phyloP scores from a whole-genome alignment of 2,797 vertebrate species.

The Lutjanus campechanus region DNA sequence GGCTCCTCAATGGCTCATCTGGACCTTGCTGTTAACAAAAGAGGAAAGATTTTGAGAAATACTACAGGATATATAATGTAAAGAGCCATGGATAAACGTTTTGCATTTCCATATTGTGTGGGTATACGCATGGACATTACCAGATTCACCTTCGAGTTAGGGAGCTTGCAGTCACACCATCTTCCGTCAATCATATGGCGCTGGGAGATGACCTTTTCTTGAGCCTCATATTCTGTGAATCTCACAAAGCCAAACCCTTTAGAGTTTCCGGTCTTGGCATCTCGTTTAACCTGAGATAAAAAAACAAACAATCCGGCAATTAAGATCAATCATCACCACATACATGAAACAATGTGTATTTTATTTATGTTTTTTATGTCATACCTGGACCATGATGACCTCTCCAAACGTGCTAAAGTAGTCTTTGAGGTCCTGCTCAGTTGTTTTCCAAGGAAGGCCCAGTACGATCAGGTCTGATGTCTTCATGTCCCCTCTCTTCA shows the following conservation, averaged over 20 bases:
- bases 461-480: conserved; percentile 97
- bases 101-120: conserved; percentile 14
- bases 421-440: conserved; percentile 97
- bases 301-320: background rate
- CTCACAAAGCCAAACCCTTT: conserved; percentile 99
- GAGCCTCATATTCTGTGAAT: conserved; percentile 97
- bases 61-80: background rate
- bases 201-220: conserved; percentile 97
- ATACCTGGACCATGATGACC: conserved; percentile 99
- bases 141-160: conserved; percentile 91
- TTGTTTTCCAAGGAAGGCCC: conserved; percentile 98
- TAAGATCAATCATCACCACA: background rate
- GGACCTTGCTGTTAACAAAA: conserved; percentile 86
- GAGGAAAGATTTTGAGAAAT: background rate
- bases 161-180: conserved; percentile 99
- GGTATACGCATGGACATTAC: conserved; percentile 65
- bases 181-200: conserved; percentile 99
- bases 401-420: conserved; percentile 98
- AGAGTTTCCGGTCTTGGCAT: conserved; percentile 96
- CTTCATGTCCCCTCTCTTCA: conserved; percentile 98
- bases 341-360: background rate
- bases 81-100: background rate
- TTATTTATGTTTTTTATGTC: background rate
- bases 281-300: conserved; percentile 93
- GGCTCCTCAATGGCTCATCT: conserved; percentile 95